Conservation (phyloP, 2,113 vertebrate species). For the Hassar affinis region DNA sequence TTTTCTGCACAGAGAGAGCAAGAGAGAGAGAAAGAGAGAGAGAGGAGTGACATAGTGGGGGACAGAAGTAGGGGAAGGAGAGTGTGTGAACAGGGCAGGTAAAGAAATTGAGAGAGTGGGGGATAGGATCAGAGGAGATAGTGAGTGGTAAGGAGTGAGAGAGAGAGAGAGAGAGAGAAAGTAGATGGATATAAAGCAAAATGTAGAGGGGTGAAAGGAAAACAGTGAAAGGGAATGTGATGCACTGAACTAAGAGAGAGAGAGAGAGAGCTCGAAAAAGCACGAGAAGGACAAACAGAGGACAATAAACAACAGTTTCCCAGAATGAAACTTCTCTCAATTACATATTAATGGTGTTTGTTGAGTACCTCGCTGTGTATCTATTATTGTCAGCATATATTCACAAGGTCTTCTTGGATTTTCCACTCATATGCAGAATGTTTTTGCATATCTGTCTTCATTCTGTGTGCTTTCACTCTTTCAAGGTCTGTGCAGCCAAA, state of each 20-base stretch:
- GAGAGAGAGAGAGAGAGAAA: slow-evolving; percentile 26
- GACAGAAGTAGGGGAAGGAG: slow-evolving; percentile 19
- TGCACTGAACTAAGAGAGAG: slow-evolving; percentile 8
- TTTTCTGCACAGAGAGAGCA: slow-evolving; percentile 67
- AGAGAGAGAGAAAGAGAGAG: slow-evolving; percentile 68
- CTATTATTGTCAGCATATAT: neutral
- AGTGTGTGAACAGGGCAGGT: slow-evolving; percentile 26
- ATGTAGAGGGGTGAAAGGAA: slow-evolving; percentile 26
- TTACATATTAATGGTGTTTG: slow-evolving; percentile 10
- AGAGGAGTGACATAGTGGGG: slow-evolving; percentile 38
- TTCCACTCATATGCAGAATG: neutral
- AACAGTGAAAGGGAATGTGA: slow-evolving; percentile 14
- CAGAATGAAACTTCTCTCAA: slow-evolving; percentile 20
- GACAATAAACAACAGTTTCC: slow-evolving; percentile 18
- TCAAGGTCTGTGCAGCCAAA: neutral
- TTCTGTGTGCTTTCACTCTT: neutral
- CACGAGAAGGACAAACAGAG: neutral
- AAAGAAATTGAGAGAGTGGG: slow-evolving; percentile 16
- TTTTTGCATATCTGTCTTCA: neutral
- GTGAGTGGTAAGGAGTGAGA: slow-evolving; percentile 2
- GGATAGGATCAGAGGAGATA: slow-evolving; percentile 22
- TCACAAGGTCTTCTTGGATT: neutral
- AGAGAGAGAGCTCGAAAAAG: neutral
- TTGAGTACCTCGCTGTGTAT: neutral
- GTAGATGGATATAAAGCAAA: slow-evolving; percentile 9